Evolutionary conservation across 2,113 vertebrate species (phyloP), one percentile per base, ranked within the genome.

Genomic region (Mus pahari): DNA sequence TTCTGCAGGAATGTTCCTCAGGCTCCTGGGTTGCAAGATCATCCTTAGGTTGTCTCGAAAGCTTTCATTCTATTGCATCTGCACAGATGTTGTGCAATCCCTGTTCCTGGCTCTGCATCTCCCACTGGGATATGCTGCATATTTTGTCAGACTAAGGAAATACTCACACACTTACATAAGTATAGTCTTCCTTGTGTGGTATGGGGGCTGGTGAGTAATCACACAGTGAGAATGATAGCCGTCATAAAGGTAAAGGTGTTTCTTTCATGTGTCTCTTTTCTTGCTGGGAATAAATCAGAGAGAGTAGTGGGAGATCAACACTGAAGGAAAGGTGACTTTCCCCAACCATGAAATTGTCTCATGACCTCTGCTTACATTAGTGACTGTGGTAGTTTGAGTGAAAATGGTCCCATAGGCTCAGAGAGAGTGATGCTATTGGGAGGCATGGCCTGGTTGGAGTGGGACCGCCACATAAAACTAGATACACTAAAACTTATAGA

Each of bases 51-150:
- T 75, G 33, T 73, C 33, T 71, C 12, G 19, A 90, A 24, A 10
- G 31, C 24, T 48, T 13, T 53, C 36, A 9, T 73, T 78, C 39
- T 7, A 8, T n/a, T 48, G 24, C 2, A 31, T 16, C 62, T 77
- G 16, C 2, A 45, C 0, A 9, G 19, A 31, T 17, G 7, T 5
- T 17, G 73, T 10, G 26, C 39, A 39, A 8, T 19, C 60, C 55
- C 28, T 3, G 0, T 11, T 42, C 4, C 36, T 83, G 9, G 1
- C 0, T 66, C 24, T 74, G 1, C 1, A 39, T 24, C 58, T 94
- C 48, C 42, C 22, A 88, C 48, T 55, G 33, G 9, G 50, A 8
- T 48, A 81, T 26, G 68, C n/a, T 5, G n/a, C 14, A 36, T 2
- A 19, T 19, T 77, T 42, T 71, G 3, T 33, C 58, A 89, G 89